Base-by-base conservation (phyloP, 1,140 invertebrate species). In the Drosophila equinoxialis region DNA sequence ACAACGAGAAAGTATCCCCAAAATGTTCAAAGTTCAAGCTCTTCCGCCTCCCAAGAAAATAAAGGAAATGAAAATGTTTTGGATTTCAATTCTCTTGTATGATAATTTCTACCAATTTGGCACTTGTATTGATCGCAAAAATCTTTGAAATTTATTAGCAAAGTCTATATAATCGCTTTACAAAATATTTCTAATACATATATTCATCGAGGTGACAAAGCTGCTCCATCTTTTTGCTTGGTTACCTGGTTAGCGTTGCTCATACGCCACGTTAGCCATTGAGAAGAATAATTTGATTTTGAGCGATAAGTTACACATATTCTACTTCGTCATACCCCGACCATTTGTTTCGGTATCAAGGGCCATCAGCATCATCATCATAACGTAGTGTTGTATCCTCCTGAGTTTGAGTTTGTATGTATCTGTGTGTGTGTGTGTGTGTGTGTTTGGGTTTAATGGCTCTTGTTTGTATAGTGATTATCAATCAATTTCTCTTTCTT, bases 401-500 rank as follows among this genome's bases (percentile, higher is more conserved):
- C n/a, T 30, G 20, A n/a, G 54, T 39, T 5, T n/a, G 45, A 59
- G 48, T 63, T 33, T 57, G 45, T 6, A 33, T 60, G 60, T 51
- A 30, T 23, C 1, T 23, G 23, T 51, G 45, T 69, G 37, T 51
- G 45, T 51, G 20, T 23, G 45, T 17, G 17, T 51, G 8, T 51
- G 13, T 37, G 42, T 70, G 62, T 42, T 66, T 13, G 58, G 35
- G 65, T 48, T 70, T 66, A 45, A 59, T 58, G 54, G 62, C 64
- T 66, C 68, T 71, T 59, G 75, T 69, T 75, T 75, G 68, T 68
- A 51, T 69, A 45, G 58, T 66, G 73, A 68, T 79, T 68, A 79
- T 79, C 68, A 75, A 76, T 79, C 68, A 75, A 68, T 68, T 71
- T 62, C 55, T 69, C 75, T 59, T 59, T 59, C 35, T 35, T 37